Evolutionary conservation across 53 echinoderm and acorn worm species (phyloP).

Genomic region (Zoroaster sp.): DNA sequence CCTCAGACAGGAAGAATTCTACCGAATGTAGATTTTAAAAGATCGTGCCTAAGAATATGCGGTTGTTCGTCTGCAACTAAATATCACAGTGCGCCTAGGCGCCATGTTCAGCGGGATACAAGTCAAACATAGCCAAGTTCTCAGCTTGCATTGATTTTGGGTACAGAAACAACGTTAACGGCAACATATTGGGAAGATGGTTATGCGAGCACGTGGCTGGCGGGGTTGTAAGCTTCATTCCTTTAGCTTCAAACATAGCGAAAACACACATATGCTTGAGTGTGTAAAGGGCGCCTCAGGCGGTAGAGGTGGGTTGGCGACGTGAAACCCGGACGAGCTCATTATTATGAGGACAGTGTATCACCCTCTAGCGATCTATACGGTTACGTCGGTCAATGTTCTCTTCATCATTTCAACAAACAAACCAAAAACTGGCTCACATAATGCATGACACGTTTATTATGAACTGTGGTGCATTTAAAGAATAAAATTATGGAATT

Average conservation of each 20-base stretch:
- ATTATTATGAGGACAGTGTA: not conserved
- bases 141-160: not conserved
- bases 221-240: not conserved
- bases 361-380: not conserved
- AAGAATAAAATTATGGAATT: not conserved
- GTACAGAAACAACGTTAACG: not conserved
- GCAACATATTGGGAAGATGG: slow-evolving; percentile 4
- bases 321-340: not conserved
- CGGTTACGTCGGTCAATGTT: slow-evolving; percentile 6
- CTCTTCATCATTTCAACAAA: not conserved
- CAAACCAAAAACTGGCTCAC: not conserved
- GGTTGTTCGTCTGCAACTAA: not conserved
- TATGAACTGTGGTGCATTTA: not conserved
- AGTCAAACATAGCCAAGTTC: not conserved
- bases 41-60: not conserved
- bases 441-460: not conserved
- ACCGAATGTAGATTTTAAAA: not conserved
- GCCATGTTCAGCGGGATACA: not conserved
- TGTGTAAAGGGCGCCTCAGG: slow-evolving; percentile 11
- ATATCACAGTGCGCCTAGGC: not conserved
- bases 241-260: not conserved
- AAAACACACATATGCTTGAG: not conserved
- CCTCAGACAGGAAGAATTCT: not conserved
- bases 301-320: not conserved
- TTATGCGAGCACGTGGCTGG: not conserved